These are phyloP conservation scores for Machimus atricapillus DNA, from an alignment of 2,888 invertebrate genomes.

Conservation along the genomic window DNA sequence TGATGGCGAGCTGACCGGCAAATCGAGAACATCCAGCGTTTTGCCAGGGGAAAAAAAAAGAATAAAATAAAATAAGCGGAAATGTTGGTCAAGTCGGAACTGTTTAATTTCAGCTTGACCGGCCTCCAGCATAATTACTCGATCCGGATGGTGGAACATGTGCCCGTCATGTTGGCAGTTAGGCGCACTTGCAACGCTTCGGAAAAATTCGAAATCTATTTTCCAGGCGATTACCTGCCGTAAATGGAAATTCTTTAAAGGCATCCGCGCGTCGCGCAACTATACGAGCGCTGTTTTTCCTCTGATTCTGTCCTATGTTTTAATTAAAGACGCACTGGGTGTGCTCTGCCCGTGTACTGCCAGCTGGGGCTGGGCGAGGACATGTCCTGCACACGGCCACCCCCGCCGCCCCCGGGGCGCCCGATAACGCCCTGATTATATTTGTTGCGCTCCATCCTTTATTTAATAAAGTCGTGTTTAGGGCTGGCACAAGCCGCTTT, in stretches of 20 bases:
- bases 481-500: constrained; percentile 7
- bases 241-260: background rate
- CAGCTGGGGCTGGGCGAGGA: background rate
- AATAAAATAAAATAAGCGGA: background rate
- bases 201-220: background rate
- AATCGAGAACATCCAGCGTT: background rate
- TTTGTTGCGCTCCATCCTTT: constrained; percentile 4
- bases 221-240: background rate
- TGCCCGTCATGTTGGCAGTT: background rate
- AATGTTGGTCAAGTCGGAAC: background rate
- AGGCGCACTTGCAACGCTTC: background rate
- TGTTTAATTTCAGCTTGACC: background rate
- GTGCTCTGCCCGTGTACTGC: background rate
- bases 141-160: background rate
- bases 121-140: background rate
- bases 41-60: background rate
- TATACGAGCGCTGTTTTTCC: background rate
- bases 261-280: background rate
- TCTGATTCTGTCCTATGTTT: background rate
- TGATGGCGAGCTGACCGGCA: background rate
- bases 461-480: constrained; percentile 28
- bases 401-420: background rate
- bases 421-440: constrained; percentile 22
- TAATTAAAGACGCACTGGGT: background rate
- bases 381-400: background rate